These are phyloP conservation scores for Mycteria americana DNA, from an alignment of 2,797 vertebrate species.

Conservation along the genomic window DNA sequence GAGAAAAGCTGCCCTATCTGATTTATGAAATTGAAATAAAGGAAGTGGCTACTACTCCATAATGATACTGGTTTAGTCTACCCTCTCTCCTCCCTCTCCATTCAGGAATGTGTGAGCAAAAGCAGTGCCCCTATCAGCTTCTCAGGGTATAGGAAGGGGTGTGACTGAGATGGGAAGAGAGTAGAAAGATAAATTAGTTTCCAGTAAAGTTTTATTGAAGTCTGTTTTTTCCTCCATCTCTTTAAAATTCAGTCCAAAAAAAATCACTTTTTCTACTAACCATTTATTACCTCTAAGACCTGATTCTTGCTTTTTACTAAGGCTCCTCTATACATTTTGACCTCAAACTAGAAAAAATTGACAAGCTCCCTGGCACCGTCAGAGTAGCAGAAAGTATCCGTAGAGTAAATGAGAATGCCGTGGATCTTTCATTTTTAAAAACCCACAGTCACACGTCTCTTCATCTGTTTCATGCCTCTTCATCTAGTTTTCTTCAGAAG, in stretches of 20 bases:
- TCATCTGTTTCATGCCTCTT: slow-evolving; percentile 13
- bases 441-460: neutral
- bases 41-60: neutral
- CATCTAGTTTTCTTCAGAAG: slow-evolving; percentile 33
- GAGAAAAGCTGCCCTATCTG: neutral
- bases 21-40: neutral
- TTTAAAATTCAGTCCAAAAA: neutral
- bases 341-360: neutral
- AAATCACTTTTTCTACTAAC: neutral
- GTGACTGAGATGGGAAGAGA: neutral
- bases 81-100: neutral
- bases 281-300: neutral
- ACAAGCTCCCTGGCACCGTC: neutral
- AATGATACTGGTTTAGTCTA: neutral
- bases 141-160: neutral
- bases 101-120: neutral
- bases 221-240: neutral
- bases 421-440: slow-evolving; percentile 29
- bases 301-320: neutral
- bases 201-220: neutral
- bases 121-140: neutral
- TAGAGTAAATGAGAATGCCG: neutral
- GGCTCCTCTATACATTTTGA: neutral
- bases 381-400: neutral
- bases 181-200: neutral